phyloP scores from a whole-genome alignment of 2,888 invertebrate species.

The Tipula vernalis region DNA sequence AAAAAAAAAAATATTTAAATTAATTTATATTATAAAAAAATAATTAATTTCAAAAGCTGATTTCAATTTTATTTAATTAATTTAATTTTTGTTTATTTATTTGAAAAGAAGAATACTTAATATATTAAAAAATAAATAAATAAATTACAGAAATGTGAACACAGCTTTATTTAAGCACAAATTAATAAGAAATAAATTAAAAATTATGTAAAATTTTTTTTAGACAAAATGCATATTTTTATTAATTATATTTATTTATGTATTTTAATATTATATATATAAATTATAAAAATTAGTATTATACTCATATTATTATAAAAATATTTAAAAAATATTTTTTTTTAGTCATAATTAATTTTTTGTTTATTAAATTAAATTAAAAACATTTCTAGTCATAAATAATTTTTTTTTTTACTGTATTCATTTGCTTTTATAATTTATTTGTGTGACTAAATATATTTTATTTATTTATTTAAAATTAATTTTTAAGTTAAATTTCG shows the following conservation, averaged over 20 bases:
- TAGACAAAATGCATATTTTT: neutral
- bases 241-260: constrained; percentile 7
- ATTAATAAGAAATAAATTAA: constrained; percentile 4
- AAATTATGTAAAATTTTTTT: neutral
- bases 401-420: neutral
- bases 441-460: neutral
- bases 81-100: neutral
- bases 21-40: neutral
- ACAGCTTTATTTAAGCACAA: constrained; percentile 8
- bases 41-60: neutral
- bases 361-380: neutral
- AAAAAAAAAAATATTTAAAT: neutral
- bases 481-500: neutral
- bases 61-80: neutral
- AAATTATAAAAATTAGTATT: neutral
- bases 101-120: neutral
- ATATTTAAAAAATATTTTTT: constrained; percentile 6
- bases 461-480: neutral
- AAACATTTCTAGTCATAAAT: neutral
- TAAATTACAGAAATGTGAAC: neutral
- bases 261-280: neutral
- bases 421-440: neutral
- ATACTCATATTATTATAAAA: constrained; percentile 6
- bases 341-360: neutral
- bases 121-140: neutral